Evolutionary conservation across 2,888 invertebrate species (phyloP), one percentile per base, ranked within the genome.

Genomic region (Theristus sp.): DNA sequence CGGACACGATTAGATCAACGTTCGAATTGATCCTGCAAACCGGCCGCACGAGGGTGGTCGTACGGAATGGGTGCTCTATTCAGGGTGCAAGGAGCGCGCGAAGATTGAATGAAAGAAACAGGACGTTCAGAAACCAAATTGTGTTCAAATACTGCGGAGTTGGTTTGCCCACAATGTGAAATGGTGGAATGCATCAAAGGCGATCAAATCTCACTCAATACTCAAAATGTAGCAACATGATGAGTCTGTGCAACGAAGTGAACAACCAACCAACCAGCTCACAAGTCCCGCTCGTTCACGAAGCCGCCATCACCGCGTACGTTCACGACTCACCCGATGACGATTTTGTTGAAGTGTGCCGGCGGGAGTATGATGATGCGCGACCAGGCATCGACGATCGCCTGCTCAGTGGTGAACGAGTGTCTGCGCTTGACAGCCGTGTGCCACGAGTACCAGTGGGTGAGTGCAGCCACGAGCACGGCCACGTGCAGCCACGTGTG

Each of bases 1-100:
- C 77, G n/a, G 72, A 68, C 1, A 77, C 74, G 62, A 77, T 76
- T 38, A 77, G 67, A 65, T 78, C 78, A 20, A 77, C 71, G 66
- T 76, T 75, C 60, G 75, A 73, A 65, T 78, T 78, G 72, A 75
- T 64, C 66, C 74, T 61, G 62, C 61, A 60, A 65, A n/a, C n/a
- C n/a, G n/a, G n/a, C 25, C 30, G 26, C 57, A 28, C 22, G 46
- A 22, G 46, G 46, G 46, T 10, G 46, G 46, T 10, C 22, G 10
- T 46, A 22, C 13, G 46, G 46, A 22, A 46, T 10, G 46, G 22
- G 10, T 46, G 10, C 22, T 46, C n/a, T n/a, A n/a, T n/a, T n/a
- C n/a, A n/a, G n/a, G n/a, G n/a, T n/a, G n/a, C n/a, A n/a, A n/a
- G n/a, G n/a, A n/a, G n/a, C n/a, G n/a, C n/a, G n/a, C n/a, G n/a